Conservation (phyloP, 2,113 vertebrate genomes). For the Tangachromis dhanisi region DNA sequence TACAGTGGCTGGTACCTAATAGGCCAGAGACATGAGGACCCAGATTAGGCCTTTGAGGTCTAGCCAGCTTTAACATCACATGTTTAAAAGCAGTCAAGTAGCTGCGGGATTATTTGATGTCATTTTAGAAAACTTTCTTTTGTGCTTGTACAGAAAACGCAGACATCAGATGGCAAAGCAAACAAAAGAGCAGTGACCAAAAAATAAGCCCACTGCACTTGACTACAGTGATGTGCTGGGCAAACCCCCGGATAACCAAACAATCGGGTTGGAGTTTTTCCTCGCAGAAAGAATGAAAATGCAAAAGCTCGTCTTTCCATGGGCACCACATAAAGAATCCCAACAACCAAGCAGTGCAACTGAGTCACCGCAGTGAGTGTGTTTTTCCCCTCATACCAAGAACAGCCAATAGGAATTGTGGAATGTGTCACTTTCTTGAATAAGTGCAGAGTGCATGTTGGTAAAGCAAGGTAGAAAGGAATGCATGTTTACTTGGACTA, state of each 20-base stretch:
- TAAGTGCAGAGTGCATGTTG: constrained; percentile 1
- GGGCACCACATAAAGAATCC: not conserved
- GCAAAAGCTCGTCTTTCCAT: not conserved
- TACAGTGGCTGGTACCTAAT: not conserved
- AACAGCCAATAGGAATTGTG: constrained; percentile 1
- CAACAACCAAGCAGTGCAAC: not conserved
- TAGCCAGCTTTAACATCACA: constrained; percentile 6
- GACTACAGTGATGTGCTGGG: not conserved
- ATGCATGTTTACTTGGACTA: not conserved
- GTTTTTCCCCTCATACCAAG: not conserved
- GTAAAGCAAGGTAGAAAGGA: not conserved
- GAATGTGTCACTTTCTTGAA: constrained; percentile 20
- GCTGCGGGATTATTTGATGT: constrained; percentile 1
- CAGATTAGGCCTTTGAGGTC: not conserved
- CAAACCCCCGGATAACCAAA: not conserved
- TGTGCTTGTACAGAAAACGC: not conserved
- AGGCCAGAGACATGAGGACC: constrained; percentile 40
- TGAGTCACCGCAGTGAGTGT: constrained; percentile 1
- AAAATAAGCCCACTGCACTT: not conserved
- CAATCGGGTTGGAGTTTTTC: not conserved
- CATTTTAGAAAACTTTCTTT: not conserved
- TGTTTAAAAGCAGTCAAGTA: not conserved
- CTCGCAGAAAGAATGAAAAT: not conserved
- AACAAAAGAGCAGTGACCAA: not conserved
- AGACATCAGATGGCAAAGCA: not conserved